Evolutionary conservation across 2,797 vertebrate species (phyloP), one percentile per base, ranked within the genome.

Genomic region (Cetoscarus ocellatus): DNA sequence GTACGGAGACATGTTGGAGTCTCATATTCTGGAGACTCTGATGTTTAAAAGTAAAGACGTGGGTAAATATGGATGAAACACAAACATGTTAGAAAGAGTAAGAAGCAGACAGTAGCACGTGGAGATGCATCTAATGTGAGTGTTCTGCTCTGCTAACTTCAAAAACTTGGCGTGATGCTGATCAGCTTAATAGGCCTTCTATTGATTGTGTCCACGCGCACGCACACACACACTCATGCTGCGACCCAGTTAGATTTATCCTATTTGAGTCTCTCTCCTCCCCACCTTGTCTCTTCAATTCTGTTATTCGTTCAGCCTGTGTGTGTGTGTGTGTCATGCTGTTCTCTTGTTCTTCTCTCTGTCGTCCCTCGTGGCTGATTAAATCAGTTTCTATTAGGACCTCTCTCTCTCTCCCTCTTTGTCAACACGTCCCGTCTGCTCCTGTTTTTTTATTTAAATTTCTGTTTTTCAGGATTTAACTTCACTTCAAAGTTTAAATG

Each of bases 191-290:
- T 75, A 77, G 73, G 63, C 50, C 79, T 77, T 84, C 70, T 78
- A 83, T 89, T 86, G 79, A 89, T 84, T 79, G 55, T 76, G 73
- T 51, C 68, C 66, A 54, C 55, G 27, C 49, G 19, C 14, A 48
- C 64, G 53, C 19, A 53, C 58, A 49, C 63, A 67, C 50, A 51
- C 50, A 51, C 50, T 34, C 73, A 54, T 40, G 15, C 63, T 12
- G 90, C 83, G 91, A 93, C 93, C 91, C 91, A 93, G 82, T 93
- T 93, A 89, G 77, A 93, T 91, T 90, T 64, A 92, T 92, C 91
- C 86, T 86, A 79, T 80, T 88, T 88, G 84, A 85, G 85, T 79
- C 74, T 84, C 75, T 77, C 83, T 87, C 79, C 88, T 91, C 84
- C 74, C 82, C 80, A 84, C 78, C 75, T 74, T 90, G 86, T 91